Evolutionary conservation across 1,140 invertebrate genomes (phyloP), one percentile per base, ranked within the genome.

Genomic region (Matsumurasca onukii): DNA sequence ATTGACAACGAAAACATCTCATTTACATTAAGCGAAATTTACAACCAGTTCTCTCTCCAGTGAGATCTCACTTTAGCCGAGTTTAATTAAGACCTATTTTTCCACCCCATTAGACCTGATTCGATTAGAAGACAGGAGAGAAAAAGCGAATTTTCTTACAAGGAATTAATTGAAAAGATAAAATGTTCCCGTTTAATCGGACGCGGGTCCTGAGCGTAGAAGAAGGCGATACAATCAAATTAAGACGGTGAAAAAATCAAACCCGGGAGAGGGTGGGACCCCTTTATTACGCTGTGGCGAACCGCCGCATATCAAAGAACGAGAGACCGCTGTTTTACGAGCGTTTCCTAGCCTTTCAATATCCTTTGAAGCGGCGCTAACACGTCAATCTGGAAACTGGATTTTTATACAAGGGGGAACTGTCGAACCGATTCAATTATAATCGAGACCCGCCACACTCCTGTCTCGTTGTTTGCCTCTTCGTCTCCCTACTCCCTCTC

Each of bases 181-280:
- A 52, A 52, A 52, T 52, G 49, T 52, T 52, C 49, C 22, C 49
- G 12, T 52, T 52, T 52, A 52, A 52, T 52, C 49, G 49, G 49
- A 52, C 49, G 49, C 49, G 13, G 49, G 49, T 20, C 49, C 39
- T 45, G 39, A 45, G 13, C 49, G 12, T 12, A 5, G 13, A 3
- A 13, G 49, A 52, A 52, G 49, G 49, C 49, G 49, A 52, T 52
- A 34, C 61, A 63, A 63, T 63, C 61, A 63, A 63, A 63, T 63
- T 63, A 63, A 61, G 57, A 61, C 57, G 57, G 57, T 17, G 61
- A 63, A 63, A 63, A 63, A 63, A 63, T 34, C 61, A 63, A 63
- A 63, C 27, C n/a, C 31, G 29, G 29, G 29, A 27, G 61, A 63
- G 61, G 61, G 61, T 63, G 61, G 61, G 17, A 63, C 61, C 61